Conservation (phyloP, 2,113 vertebrate species). For the Trogon surrucura region DNA sequence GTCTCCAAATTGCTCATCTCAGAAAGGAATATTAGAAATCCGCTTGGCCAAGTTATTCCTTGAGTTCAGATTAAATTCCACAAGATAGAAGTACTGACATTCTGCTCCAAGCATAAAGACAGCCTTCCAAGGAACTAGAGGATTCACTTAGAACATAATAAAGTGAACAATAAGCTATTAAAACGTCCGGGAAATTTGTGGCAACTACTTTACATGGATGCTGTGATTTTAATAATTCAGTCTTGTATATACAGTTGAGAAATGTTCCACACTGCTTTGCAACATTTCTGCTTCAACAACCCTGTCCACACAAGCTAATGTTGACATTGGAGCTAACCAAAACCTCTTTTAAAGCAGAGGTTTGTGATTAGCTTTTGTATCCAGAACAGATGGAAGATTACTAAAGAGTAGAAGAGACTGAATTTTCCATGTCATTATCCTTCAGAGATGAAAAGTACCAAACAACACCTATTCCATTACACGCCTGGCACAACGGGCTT, state of each 20-base stretch:
- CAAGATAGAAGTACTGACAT: background rate
- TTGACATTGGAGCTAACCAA: background rate
- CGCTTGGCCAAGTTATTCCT: background rate
- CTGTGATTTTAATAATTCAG: background rate
- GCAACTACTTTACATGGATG: background rate
- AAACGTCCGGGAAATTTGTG: background rate
- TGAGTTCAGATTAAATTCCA: background rate
- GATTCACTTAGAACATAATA: background rate
- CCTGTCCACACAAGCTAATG: background rate
- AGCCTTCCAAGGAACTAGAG: background rate
- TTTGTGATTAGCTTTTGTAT: constrained; percentile 51
- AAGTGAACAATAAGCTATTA: background rate
- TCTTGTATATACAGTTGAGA: background rate
- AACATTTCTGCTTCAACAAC: constrained; percentile 21
- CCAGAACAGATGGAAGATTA: constrained; percentile 48
- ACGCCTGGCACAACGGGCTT: background rate
- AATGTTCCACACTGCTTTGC: background rate
- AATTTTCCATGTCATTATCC: constrained; percentile 52
- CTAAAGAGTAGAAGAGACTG: constrained; percentile 16
- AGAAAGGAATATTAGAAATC: background rate
- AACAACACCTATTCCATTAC: constrained; percentile 23
- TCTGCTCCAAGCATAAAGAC: background rate
- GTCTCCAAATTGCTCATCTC: background rate
- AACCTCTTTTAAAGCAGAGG: background rate
- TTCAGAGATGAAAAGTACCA: background rate